Evolutionary conservation across 2,113 vertebrate species (phyloP).

Genomic region (Chaenogobius annularis): DNA sequence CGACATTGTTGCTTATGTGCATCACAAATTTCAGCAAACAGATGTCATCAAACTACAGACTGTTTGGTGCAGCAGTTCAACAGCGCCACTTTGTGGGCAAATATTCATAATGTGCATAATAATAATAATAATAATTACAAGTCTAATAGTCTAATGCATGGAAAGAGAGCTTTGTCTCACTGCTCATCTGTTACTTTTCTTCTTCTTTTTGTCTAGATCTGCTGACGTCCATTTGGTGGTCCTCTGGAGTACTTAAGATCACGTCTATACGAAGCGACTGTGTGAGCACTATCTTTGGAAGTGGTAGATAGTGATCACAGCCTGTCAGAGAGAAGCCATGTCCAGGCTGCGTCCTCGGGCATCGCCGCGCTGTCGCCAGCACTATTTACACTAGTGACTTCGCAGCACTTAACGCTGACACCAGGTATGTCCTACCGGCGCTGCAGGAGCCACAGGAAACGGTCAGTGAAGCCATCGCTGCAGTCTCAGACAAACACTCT

Average conservation of each 20-base stretch:
- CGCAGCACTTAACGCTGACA: slow-evolving; percentile 78
- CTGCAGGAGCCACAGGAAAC: slow-evolving; percentile 72
- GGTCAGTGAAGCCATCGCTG: slow-evolving; percentile 62
- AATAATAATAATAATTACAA: neutral
- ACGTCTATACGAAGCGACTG: slow-evolving; percentile 38
- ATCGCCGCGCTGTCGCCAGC: slow-evolving; percentile 80
- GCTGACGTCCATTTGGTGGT: slow-evolving; percentile 49
- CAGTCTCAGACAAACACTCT: slow-evolving; percentile 65
- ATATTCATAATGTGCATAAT: neutral
- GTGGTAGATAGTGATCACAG: slow-evolving; percentile 78
- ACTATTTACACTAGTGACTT: slow-evolving; percentile 79
- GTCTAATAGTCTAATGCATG: neutral
- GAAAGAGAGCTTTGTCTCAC: neutral
- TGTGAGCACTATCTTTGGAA: slow-evolving; percentile 67
- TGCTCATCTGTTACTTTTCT: neutral
- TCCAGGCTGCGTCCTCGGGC: slow-evolving; percentile 73
- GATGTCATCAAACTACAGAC: neutral
- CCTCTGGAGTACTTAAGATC: slow-evolving; percentile 65
- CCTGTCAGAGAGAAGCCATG: slow-evolving; percentile 61
- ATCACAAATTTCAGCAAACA: neutral
- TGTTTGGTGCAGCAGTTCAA: slow-evolving; percentile 5
- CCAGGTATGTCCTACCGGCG: slow-evolving; percentile 79
- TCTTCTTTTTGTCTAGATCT: slow-evolving; percentile 52
- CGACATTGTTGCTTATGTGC: neutral
- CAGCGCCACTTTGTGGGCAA: slow-evolving; percentile 64